These are phyloP conservation scores for Arion vulgaris DNA, from an alignment of 1,140 invertebrate species.

Conservation along the genomic window DNA sequence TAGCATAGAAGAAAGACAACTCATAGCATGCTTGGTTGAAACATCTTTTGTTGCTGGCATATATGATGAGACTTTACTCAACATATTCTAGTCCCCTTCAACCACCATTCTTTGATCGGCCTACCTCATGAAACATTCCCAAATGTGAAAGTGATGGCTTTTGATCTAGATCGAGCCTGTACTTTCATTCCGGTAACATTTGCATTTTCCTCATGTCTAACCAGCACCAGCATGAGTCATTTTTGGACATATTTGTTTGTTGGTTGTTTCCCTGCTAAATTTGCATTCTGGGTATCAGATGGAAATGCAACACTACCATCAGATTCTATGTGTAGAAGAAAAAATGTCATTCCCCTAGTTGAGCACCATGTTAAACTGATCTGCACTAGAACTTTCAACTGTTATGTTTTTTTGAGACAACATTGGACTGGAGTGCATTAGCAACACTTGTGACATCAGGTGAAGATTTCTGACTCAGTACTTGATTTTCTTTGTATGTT, in stretches of 20 bases:
- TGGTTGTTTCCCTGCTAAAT: not conserved
- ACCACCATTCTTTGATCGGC: not conserved
- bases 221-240: not conserved
- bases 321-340: not conserved
- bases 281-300: not conserved
- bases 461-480: not conserved
- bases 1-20: not conserved
- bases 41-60: constrained; percentile 7
- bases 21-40: not conserved
- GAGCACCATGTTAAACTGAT: too few species aligned
- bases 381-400: too few species aligned
- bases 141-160: not conserved
- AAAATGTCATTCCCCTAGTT: constrained; percentile 37
- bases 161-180: too few species aligned
- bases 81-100: constrained; percentile 22
- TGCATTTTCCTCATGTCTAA: not conserved
- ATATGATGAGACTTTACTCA: constrained; percentile 19
- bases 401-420: too few species aligned
- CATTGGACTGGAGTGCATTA: too few species aligned
- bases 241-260: not conserved
- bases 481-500: not conserved
- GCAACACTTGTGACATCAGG: too few species aligned
- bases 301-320: constrained; percentile 28
- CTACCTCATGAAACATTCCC: constrained; percentile 7
- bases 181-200: not conserved